Conservation (phyloP, 2,113 vertebrate species). For the Dicaeum eximium region DNA sequence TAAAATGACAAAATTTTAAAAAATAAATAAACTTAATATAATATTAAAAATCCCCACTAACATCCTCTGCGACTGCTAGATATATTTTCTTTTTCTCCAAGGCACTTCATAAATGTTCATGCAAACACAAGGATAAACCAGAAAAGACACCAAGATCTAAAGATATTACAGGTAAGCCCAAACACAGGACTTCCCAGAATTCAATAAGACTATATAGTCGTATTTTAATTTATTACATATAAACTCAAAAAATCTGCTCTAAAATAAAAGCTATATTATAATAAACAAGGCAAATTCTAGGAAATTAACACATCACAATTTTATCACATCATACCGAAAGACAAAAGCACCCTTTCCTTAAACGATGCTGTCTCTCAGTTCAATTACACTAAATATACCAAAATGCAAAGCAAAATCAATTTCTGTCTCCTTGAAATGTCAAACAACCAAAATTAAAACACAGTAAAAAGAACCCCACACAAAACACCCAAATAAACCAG, state of each 20-base stretch:
- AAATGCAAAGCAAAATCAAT: not conserved
- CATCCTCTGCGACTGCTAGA: not conserved
- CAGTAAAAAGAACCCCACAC: accelerated
- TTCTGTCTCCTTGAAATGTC: not conserved
- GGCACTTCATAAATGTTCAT: not conserved
- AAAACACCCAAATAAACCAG: not conserved
- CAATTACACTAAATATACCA: not conserved
- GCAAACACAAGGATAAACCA: not conserved
- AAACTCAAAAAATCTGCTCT: not conserved
- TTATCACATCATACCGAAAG: not conserved
- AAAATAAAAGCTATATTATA: not conserved
- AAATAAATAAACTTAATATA: not conserved
- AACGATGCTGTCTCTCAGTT: not conserved
- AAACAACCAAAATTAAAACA: not conserved
- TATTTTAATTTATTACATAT: not conserved
- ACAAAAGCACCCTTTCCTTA: not conserved
- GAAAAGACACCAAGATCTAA: not conserved
- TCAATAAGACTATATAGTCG: not conserved
- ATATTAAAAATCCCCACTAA: accelerated
- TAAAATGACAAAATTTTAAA: not conserved
- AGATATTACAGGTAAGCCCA: not conserved
- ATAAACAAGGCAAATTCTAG: not conserved
- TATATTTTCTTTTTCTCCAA: not conserved
- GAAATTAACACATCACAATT: not conserved
- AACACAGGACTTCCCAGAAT: not conserved